Evolutionary conservation across 2,797 vertebrate genomes (phyloP).

Genomic region (Sitta carolinensis): DNA sequence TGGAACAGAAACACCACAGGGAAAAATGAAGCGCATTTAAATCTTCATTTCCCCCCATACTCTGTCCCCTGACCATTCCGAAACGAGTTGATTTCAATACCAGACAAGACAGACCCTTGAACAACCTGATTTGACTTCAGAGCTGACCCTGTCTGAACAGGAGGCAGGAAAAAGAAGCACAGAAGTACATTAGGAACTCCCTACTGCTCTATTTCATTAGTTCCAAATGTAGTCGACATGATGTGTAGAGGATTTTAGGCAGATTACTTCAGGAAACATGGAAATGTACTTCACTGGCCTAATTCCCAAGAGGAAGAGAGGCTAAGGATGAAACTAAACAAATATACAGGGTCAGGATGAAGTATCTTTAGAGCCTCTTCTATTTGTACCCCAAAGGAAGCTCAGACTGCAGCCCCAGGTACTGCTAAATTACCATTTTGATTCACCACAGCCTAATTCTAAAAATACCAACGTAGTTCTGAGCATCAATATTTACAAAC

Average conservation of each 20-base stretch:
- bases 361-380: not conserved
- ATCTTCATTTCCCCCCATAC: rapidly evolving
- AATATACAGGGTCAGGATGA: rapidly evolving
- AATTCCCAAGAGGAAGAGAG: not conserved
- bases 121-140: not conserved
- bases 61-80: not conserved
- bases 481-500: constrained; percentile 5
- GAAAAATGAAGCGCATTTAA: not conserved
- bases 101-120: not conserved
- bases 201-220: not conserved
- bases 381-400: not conserved
- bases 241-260: not conserved
- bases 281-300: not conserved
- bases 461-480: not conserved
- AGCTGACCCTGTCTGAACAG: not conserved
- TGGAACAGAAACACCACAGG: not conserved
- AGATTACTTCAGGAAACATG: not conserved
- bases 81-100: not conserved
- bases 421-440: not conserved
- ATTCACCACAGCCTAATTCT: not conserved
- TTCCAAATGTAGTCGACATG: not conserved
- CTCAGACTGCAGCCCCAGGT: not conserved
- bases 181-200: not conserved
- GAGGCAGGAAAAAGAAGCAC: not conserved
- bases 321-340: not conserved